phyloP scores from a whole-genome alignment of 2,888 invertebrate genomes.

The Nomada lathburiana region DNA sequence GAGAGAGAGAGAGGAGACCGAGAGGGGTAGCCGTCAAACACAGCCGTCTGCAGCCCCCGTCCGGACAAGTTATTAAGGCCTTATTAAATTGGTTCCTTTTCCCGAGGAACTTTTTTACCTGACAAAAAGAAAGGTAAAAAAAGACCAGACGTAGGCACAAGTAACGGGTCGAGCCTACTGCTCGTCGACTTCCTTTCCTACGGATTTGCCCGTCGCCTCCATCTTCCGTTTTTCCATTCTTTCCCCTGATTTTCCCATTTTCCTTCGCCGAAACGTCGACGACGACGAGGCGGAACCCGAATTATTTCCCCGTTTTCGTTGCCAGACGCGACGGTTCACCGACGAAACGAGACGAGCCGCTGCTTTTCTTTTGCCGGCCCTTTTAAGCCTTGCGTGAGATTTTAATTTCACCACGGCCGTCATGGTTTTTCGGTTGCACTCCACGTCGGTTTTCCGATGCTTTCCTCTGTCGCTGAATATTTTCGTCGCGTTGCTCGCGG shows the following conservation, averaged over 20 bases:
- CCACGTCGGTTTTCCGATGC: neutral
- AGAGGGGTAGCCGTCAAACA: conserved; percentile 72
- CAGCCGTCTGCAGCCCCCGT: conserved; percentile 68
- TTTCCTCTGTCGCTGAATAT: conserved; percentile 15
- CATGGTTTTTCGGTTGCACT: conserved; percentile 1
- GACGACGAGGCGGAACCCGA: conserved; percentile 55
- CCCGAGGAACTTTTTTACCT: conserved; percentile 65
- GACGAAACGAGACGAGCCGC: conserved; percentile 44
- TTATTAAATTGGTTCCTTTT: conserved; percentile 79
- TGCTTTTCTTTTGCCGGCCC: conserved; percentile 39
- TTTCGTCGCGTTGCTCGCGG: conserved; percentile 17
- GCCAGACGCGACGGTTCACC: conserved; percentile 48
- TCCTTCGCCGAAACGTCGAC: conserved; percentile 33
- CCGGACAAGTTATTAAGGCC: conserved; percentile 77
- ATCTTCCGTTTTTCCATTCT: neutral
- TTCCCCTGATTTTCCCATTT: conserved; percentile 4
- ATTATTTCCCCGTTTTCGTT: conserved; percentile 69
- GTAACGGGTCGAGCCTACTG: conserved; percentile 67
- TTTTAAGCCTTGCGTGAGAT: conserved; percentile 63
- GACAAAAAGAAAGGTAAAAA: conserved; percentile 71
- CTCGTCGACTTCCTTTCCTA: conserved; percentile 17
- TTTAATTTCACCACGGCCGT: conserved; percentile 55
- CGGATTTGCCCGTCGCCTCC: conserved; percentile 23
- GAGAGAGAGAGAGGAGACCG: conserved; percentile 45
- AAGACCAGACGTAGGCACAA: conserved; percentile 63